These are phyloP conservation scores for Etia nguti DNA, from an alignment of 2,113 vertebrate species.

Conservation along the genomic window DNA sequence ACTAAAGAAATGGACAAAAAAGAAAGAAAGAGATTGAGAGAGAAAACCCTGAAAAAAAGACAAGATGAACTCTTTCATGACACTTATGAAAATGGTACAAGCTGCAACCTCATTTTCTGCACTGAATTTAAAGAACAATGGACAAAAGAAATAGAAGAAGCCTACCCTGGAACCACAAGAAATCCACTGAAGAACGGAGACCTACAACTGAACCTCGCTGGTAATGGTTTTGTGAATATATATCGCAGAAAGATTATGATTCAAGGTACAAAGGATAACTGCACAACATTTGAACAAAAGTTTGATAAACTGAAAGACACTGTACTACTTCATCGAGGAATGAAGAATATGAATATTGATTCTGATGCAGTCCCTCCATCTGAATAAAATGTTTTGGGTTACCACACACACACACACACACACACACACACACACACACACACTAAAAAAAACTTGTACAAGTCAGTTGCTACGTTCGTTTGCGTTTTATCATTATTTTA, in stretches of 20 bases:
- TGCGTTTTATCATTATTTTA: not conserved
- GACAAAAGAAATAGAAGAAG: not conserved
- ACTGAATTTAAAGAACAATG: not conserved
- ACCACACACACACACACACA: accelerated
- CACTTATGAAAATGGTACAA: not conserved
- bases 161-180: not conserved
- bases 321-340: not conserved
- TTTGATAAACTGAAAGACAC: not conserved
- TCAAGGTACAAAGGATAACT: not conserved
- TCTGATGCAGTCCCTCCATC: not conserved
- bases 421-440: accelerated
- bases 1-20: accelerated
- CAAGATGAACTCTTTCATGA: not conserved
- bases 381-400: not conserved
- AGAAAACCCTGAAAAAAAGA: not conserved
- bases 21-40: not conserved
- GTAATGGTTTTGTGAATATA: not conserved
- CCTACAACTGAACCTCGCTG: not conserved
- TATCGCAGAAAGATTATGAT: accelerated
- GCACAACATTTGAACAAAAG: accelerated
- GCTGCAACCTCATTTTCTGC: not conserved
- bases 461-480: accelerated
- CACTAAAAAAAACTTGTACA: not conserved
- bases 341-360: not conserved
- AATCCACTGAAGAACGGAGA: not conserved